phyloP scores from a whole-genome alignment of 2,797 vertebrate genomes.

The Clarias pachynema region DNA sequence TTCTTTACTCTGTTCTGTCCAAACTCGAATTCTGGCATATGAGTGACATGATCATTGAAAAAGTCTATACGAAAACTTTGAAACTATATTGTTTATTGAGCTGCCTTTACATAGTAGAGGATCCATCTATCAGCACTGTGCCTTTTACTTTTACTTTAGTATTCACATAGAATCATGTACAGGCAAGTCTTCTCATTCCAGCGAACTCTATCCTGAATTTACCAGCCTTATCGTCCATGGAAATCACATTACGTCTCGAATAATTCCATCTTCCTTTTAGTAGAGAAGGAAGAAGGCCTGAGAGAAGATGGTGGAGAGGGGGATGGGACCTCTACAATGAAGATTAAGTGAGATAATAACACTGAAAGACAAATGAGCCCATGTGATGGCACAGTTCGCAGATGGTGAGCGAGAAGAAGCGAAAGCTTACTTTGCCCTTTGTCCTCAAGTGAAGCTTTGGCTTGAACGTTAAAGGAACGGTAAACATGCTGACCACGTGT shows the following conservation, averaged over 20 bases:
- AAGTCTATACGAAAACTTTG: not conserved
- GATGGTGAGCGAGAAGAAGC: not conserved
- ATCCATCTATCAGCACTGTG: constrained; percentile 9
- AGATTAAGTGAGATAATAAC: constrained; percentile 8
- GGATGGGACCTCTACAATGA: not conserved
- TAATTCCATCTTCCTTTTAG: not conserved
- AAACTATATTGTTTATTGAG: not conserved
- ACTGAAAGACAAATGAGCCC: constrained; percentile 13
- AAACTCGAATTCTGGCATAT: not conserved
- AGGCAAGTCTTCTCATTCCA: constrained; percentile 47
- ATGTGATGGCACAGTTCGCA: constrained; percentile 12
- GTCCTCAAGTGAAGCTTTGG: constrained; percentile 55
- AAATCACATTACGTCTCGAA: not conserved
- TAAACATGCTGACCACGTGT: constrained; percentile 61
- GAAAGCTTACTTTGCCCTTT: constrained; percentile 22
- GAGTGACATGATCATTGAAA: not conserved
- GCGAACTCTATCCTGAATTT: constrained; percentile 25
- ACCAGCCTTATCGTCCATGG: not conserved
- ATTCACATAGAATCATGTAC: constrained; percentile 41
- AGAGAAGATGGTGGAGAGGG: not conserved
- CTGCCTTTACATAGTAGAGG: not conserved
- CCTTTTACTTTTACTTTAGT: constrained; percentile 31
- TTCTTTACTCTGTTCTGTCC: not conserved
- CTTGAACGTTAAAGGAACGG: constrained; percentile 63
- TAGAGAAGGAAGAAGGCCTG: not conserved